A percentile compares a stretch with the other conserved stretches of the same genome.
Conservation (phyloP, 1,140 invertebrate species). For the Limonius californicus region DNA sequence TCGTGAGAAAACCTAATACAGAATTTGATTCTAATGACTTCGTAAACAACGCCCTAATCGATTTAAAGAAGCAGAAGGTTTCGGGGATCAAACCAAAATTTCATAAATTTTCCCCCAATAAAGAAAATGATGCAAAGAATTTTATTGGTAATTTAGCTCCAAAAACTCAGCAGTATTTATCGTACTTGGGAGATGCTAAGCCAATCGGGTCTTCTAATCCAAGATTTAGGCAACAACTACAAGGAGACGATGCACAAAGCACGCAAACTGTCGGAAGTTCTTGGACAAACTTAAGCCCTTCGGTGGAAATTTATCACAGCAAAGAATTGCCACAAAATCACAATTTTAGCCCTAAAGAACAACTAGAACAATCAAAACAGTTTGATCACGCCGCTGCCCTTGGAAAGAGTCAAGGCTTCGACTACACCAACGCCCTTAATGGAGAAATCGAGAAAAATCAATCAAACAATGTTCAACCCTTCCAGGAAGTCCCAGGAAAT, state of each 20-base stretch:
- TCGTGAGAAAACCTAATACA: slow-evolving; percentile 1
- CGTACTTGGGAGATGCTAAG: slow-evolving; percentile 18
- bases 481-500: not conserved
- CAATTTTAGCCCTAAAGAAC: not conserved
- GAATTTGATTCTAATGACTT: slow-evolving; percentile 11
- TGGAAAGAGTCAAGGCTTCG: slow-evolving; percentile 32
- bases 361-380: slow-evolving; percentile 9
- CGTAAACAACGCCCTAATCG: slow-evolving; percentile 8
- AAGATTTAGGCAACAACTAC: not conserved
- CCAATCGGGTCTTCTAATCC: not conserved
- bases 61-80: slow-evolving; percentile 26
- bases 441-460: not conserved
- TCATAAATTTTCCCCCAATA: not conserved
- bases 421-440: slow-evolving; percentile 32
- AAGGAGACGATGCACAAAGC: not conserved
- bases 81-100: slow-evolving; percentile 27
- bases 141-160: slow-evolving; percentile 21
- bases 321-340: slow-evolving; percentile 18
- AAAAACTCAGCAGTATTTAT: slow-evolving; percentile 22
- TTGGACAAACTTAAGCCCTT: slow-evolving; percentile 34
- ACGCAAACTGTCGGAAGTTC: not conserved
- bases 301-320: slow-evolving; percentile 35
- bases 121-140: not conserved
- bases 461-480: not conserved
- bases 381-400: slow-evolving; percentile 36